These are phyloP conservation scores for Gymnobelideus leadbeateri DNA, from an alignment of 2,113 vertebrate species.

Conservation along the genomic window DNA sequence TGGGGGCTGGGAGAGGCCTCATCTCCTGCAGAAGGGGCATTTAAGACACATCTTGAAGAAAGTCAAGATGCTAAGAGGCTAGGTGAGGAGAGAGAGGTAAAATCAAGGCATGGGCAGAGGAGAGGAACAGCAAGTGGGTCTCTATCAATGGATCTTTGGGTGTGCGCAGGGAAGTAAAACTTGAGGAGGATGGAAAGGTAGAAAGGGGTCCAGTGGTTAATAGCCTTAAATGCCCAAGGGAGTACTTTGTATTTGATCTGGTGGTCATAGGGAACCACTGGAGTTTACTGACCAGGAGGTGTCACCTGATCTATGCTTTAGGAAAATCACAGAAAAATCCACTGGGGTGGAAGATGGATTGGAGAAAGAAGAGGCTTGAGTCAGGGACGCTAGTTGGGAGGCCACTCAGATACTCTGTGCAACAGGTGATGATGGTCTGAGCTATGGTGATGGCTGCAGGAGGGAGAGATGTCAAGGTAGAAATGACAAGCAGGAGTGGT, in stretches of 20 bases:
- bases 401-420: neutral
- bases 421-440: neutral
- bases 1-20: neutral
- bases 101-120: neutral
- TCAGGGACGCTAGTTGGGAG: neutral
- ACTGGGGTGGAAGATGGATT: neutral
- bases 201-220: neutral
- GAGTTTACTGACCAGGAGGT: too few relatives aligned
- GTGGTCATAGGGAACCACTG: neutral
- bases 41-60: neutral
- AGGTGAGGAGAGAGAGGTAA: neutral
- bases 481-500: neutral
- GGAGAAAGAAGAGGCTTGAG: neutral
- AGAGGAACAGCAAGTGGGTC: neutral
- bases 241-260: neutral
- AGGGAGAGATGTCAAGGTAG: neutral
- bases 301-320: neutral
- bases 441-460: neutral
- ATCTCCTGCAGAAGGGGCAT: neutral
- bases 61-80: neutral
- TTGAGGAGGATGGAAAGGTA: neutral
- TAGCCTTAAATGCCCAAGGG: neutral
- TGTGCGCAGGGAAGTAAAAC: neutral
- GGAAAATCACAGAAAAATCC: neutral
- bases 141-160: neutral